phyloP scores from a whole-genome alignment of 2,888 invertebrate genomes.

The Hedychridium roseum region DNA sequence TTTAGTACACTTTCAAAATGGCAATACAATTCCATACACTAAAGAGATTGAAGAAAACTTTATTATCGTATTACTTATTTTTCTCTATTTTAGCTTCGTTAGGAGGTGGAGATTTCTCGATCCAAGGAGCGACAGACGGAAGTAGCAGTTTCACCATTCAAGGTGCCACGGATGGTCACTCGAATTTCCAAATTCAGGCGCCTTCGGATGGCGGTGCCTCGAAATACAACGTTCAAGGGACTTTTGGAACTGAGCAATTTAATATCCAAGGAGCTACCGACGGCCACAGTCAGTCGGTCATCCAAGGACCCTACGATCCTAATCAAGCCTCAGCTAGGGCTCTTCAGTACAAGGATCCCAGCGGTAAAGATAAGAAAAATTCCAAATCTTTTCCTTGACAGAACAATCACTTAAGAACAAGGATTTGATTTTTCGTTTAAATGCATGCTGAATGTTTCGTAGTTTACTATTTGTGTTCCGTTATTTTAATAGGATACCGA shows the following conservation, averaged over 20 bases:
- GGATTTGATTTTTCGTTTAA: not conserved
- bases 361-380: conserved; percentile 37
- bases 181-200: conserved; percentile 54
- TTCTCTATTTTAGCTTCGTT: conserved; percentile 39
- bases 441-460: not conserved
- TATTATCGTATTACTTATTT: not conserved
- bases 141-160: conserved; percentile 51
- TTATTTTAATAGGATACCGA: conserved; percentile 44
- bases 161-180: conserved; percentile 53
- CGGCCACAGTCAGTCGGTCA: conserved; percentile 33
- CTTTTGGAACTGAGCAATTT: conserved; percentile 28
- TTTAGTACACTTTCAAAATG: no score
- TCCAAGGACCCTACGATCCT: conserved; percentile 44
- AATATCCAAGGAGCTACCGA: conserved; percentile 40
- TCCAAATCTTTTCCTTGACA: not conserved
- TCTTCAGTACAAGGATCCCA: conserved; percentile 54
- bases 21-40: no score
- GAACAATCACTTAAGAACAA: not conserved
- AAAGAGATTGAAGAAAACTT: no score
- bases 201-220: conserved; percentile 47
- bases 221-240: conserved; percentile 37
- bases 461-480: not conserved
- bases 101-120: conserved; percentile 42
- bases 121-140: conserved; percentile 50
- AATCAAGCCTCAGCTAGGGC: conserved; percentile 42